These are phyloP conservation scores for Frankliniella intonsa DNA, from an alignment of 2,888 invertebrate genomes.

Conservation along the genomic window DNA sequence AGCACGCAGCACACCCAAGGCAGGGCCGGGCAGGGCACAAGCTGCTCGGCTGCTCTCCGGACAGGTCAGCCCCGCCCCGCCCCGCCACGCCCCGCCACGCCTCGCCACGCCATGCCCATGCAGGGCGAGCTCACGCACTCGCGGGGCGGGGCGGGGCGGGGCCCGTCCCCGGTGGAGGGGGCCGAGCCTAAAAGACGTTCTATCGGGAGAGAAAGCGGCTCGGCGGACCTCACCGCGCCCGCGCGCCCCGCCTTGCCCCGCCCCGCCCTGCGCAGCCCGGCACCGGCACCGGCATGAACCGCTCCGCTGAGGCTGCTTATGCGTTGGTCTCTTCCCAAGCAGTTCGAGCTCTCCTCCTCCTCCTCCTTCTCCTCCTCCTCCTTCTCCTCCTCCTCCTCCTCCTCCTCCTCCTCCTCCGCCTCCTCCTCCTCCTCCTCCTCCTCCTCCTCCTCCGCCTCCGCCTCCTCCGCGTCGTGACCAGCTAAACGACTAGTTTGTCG, in stretches of 20 bases:
- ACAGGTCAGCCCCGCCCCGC: neutral
- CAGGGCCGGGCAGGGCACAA: neutral
- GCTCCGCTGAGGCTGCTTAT: too few species aligned
- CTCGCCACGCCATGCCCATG: neutral
- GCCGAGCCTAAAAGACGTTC: neutral
- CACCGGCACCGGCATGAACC: too few species aligned
- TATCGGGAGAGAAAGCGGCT: neutral
- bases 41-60: neutral
- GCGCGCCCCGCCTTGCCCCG: neutral
- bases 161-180: neutral
- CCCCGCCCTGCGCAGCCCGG: too few species aligned
- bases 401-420: neutral
- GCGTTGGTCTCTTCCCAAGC: neutral
- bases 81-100: neutral
- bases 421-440: conserved; percentile 18
- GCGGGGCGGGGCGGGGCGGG: neutral
- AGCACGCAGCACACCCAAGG: neutral
- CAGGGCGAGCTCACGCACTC: neutral
- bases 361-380: conserved; percentile 9
- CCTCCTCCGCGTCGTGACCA: neutral
- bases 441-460: conserved; percentile 11
- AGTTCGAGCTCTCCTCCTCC: neutral
- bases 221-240: neutral
- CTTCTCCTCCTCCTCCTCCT: neutral
- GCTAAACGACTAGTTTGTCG: too few species aligned